Conservation (phyloP, 53 echinoderm and acorn worm genomes). For the Apostichopus leukothele region DNA sequence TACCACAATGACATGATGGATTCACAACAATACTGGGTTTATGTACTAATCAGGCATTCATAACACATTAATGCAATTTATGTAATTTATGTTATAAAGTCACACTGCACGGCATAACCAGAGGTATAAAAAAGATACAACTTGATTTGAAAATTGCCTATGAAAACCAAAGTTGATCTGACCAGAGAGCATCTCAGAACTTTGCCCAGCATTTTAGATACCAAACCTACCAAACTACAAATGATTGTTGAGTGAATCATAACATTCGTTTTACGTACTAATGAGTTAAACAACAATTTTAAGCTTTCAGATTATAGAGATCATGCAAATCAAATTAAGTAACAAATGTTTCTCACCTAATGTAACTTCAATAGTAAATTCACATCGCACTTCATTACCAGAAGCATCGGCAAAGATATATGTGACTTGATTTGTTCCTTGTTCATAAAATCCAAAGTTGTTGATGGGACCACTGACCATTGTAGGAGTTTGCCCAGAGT, state of each 20-base stretch:
- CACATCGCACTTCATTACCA: constrained; percentile 45
- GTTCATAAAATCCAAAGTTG: constrained; percentile 42
- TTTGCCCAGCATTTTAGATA: too few species aligned
- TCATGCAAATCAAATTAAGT: not conserved
- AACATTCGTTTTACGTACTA: not conserved
- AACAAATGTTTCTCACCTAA: not conserved
- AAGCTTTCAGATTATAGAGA: not conserved
- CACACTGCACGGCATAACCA: too few species aligned
- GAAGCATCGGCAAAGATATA: constrained; percentile 50
- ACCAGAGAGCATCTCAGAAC: too few species aligned
- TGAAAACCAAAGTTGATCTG: too few species aligned
- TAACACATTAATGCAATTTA: too few species aligned
- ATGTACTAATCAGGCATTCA: too few species aligned
- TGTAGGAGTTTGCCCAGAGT: constrained; percentile 2
- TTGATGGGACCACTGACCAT: not conserved
- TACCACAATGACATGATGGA: too few species aligned
- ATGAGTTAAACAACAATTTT: not conserved
- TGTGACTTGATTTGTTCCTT: constrained; percentile 23
- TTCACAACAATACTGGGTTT: too few species aligned
- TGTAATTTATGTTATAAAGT: too few species aligned
- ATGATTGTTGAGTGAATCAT: not conserved
- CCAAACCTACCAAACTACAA: not conserved
- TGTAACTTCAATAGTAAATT: constrained; percentile 22
- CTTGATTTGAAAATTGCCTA: too few species aligned
- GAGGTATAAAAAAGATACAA: too few species aligned